Base-by-base conservation (phyloP, 2,888 invertebrate species). In the Tenthredo distinguenda region DNA sequence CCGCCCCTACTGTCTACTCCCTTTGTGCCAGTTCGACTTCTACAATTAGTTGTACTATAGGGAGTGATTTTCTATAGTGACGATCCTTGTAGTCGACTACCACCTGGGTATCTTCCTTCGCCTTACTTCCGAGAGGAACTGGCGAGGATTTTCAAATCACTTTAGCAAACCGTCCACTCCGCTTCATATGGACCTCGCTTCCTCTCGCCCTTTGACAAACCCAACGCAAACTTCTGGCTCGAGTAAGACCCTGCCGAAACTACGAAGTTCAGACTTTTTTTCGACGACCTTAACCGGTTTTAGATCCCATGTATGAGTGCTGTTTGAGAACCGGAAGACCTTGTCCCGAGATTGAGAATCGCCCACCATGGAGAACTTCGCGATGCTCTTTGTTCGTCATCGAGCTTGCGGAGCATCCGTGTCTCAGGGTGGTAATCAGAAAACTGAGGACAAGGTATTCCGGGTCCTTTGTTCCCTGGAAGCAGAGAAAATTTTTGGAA, bases 51-150 rank as follows among this genome's bases (percentile, higher is more conserved):
- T 81, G 81, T 58, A 50, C 81, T 62, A 81, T 37, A 62, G 58
- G 58, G 62, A 81, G 81, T 81, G 81, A 81, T 81, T 81, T 81
- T 81, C 81, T 81, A 81, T 81, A 81, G 40, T 81, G 81, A 62
- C 58, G 62, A 62, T 81, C 21, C 62, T 58, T 62, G 21, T 62
- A 55, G 40, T 50, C 0, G 37, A 21, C 21, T 37, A 55, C 34
- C 37, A 12, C 37, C 40, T 5, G 58, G 58, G 31, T 55, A 15
- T 12, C 47, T 15, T 47, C 55, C 55, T 31, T 34, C 68, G 15
- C 21, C 26, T 62, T 26, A 34, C 15, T 18, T 6, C 31, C 68
- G 10, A 6, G 15, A 18, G 7, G 26, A 34, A 55, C 31, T 26
- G 18, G n/a, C 15, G 0, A 55, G 34, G 31, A 77, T 76, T 50